Evolutionary conservation across 2,797 vertebrate species (phyloP), one percentile per base, ranked within the genome.

Genomic region (Neomorphus geoffroyi): DNA sequence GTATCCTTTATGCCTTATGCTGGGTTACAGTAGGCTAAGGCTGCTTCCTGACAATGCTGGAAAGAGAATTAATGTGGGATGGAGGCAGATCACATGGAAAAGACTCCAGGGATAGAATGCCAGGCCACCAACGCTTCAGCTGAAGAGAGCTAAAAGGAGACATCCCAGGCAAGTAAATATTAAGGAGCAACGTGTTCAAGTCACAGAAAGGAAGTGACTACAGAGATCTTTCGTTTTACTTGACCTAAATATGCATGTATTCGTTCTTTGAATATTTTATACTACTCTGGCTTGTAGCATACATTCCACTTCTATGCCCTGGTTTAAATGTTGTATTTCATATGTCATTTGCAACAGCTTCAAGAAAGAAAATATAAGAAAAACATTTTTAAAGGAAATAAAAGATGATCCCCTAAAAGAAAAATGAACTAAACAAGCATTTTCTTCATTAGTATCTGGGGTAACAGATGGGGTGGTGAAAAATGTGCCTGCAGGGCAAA

Each of bases 231-330:
- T 90, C 15, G 0, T 46, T 89, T 80, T 37, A 18, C 58, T 83
- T 74, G 79, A 92, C 93, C 92, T 91, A 81, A 93, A 88, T 88
- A 67, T 0, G 2, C 22, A 27, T 4, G 17, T 77, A 69, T 62
- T 78, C 61, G 50, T 93, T 85, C 84, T 85, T 73, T 91, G 75
- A 94, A 92, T 92, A 96, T 91, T 97, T 96, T 58, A 92, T 86
- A 58, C 30, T 58, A 33, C 57, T 92, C 64, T 92, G 79, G 41
- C 81, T 90, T 62, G 53, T 54, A 54, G 41, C 35, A 21, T 21
- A n/a, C 50, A 41, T 93, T 91, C 85, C 62, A 58, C 51, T 78
- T 30, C 50, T 27, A 28, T 56, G 53, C 9, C 61, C n/a, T 83
- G 37, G 33, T 83, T 87, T 66, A 33, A 91, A 72, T 51, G 30